Base-by-base conservation (phyloP, 1,140 invertebrate genomes). In the Drosophila lacteicornis region DNA sequence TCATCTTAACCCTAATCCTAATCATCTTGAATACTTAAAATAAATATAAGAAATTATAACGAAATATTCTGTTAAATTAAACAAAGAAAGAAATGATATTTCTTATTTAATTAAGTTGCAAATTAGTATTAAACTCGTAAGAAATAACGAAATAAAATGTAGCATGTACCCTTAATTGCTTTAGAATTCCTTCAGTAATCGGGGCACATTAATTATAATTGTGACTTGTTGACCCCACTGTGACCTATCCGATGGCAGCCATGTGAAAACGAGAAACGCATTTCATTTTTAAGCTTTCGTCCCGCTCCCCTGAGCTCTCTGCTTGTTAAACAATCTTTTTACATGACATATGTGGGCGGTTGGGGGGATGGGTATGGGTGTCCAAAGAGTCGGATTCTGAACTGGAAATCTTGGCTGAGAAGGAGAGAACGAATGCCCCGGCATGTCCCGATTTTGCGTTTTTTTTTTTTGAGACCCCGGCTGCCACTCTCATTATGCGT, bases 271-370 rank as follows among this genome's bases (percentile, higher is more conserved):
- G 77, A 66, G 84, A 79, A 87, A 84, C 84, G 85, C 83, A 87
- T 87, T 88, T 83, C 61, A 87, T 87, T 87, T 87, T 84, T 83
- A 88, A 87, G 78, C 79, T 80, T 79, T 17, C 69, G 13, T n/a
- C 13, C 33, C 51, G n/a, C 15, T 0, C 73, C 43, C 45, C 47
- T 19, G 17, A 11, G 19, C 53, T 58, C 22, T 43, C 65, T 40
- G 65, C 84, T 86, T 86, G 80, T 83, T 86, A 80, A 86, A 86
- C 67, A 86, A 80, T 88, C 77, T 84, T 78, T 88, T 88, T 88
- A 87, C 84, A 87, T 87, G 85, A 88, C 84, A 88, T 79, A 71
- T 80, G 70, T 71, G 79, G 67, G 46, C 30, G 53, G 50, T 45
- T 13, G 49, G 47, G 40, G 11, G 56, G 56, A 38, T n/a, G 27